Percentiles rank a stretch among this genome's conserved stretches.
These are phyloP conservation scores for Orussus abietinus DNA, from an alignment of 1,140 invertebrate genomes.

Conservation along the genomic window DNA sequence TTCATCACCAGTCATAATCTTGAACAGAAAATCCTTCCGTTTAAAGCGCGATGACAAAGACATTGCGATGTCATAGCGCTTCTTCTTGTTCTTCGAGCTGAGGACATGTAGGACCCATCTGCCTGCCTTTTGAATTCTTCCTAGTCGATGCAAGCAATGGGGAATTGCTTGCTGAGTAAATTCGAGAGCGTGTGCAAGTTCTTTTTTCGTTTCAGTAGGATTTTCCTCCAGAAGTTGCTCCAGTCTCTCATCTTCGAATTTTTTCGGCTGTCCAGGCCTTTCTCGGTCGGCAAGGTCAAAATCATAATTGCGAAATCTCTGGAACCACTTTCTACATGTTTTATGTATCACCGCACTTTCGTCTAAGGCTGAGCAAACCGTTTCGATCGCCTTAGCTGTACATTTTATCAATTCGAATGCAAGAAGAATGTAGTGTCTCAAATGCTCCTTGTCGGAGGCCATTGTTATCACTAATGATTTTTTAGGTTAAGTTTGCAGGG, in stretches of 20 bases:
- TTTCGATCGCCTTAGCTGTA: background rate
- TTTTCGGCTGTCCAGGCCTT: background rate
- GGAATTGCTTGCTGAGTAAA: background rate
- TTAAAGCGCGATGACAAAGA: background rate
- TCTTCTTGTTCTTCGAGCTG: background rate
- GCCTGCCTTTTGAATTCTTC: background rate
- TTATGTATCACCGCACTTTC: too few relatives aligned
- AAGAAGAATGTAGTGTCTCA: too few relatives aligned
- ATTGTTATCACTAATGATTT: too few relatives aligned
- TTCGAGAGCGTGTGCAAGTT: background rate
- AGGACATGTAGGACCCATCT: background rate
- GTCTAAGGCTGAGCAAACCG: too few relatives aligned
- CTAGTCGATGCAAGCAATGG: background rate
- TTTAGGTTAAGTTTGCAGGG: too few relatives aligned
- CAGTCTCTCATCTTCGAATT: background rate
- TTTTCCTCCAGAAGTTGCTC: background rate
- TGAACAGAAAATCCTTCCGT: background rate
- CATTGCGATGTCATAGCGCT: background rate
- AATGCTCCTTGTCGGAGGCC: too few relatives aligned
- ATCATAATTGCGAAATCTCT: background rate
- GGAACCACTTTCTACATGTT: background rate
- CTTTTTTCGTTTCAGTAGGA: background rate
- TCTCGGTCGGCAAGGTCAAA: background rate
- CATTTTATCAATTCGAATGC: background rate
- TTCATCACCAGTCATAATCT: background rate